phyloP scores from a whole-genome alignment of 2,797 vertebrate species.

The Okamejei kenojei region DNA sequence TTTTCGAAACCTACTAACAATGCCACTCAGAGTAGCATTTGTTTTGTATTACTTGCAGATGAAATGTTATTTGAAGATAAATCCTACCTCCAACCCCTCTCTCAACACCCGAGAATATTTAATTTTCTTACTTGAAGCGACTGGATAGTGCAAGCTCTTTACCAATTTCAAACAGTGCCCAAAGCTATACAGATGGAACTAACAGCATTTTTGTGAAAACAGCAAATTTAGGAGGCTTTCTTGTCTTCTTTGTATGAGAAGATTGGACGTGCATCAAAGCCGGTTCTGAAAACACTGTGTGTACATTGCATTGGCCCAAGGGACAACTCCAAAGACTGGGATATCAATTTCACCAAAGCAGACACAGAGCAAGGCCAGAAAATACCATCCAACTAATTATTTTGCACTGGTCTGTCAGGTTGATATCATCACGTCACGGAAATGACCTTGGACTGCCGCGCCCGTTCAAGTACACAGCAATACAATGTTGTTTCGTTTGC shows the following conservation, averaged over 20 bases:
- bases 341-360: neutral
- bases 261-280: neutral
- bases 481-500: neutral
- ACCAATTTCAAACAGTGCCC: neutral
- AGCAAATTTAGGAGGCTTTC: neutral
- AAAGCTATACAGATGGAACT: neutral
- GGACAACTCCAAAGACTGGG: neutral
- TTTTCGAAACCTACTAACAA: neutral
- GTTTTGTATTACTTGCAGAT: neutral
- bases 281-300: neutral
- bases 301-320: neutral
- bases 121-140: neutral
- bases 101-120: neutral
- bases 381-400: conserved; percentile 13
- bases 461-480: neutral
- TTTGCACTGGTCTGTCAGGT: conserved; percentile 4
- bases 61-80: neutral
- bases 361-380: neutral
- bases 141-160: neutral
- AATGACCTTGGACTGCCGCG: neutral
- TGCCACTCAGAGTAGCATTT: neutral
- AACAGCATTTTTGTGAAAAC: conserved; percentile 1
- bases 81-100: neutral
- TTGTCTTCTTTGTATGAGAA: neutral
- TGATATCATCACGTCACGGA: neutral